Conservation (phyloP, 2,113 vertebrate genomes). For the Alouatta palliata region DNA sequence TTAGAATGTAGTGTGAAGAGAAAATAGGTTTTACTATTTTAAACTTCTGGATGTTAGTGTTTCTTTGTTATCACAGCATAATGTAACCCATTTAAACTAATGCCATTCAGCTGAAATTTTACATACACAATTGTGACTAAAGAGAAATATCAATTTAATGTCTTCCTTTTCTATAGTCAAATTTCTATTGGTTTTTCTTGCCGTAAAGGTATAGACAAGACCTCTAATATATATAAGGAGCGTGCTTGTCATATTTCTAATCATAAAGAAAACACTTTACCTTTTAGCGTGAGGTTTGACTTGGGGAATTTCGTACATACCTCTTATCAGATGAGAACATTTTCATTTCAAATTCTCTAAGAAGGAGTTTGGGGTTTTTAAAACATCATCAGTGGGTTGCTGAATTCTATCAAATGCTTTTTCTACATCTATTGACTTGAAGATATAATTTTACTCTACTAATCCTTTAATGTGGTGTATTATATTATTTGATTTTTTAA, state of each 20-base stretch:
- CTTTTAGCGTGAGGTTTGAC: not conserved
- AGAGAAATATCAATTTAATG: not conserved
- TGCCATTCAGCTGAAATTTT: not conserved
- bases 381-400: not conserved
- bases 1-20: not conserved
- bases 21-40: not conserved
- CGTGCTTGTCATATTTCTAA: not conserved
- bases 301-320: not conserved
- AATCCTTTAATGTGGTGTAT: not conserved
- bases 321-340: not conserved
- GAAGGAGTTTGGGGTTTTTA: not conserved
- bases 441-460: not conserved
- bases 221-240: not conserved
- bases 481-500: slow-evolving; percentile 22
- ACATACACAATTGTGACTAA: not conserved
- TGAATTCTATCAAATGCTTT: not conserved
- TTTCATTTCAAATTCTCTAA: not conserved
- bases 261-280: not conserved
- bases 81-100: not conserved
- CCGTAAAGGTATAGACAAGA: not conserved
- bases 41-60: not conserved
- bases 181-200: not conserved
- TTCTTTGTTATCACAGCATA: not conserved
- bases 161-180: not conserved
- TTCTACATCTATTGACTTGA: not conserved